A percentile compares a stretch with the other conserved stretches of the same genome.
Conservation (phyloP, 2,113 vertebrate species). For the Tiliqua scincoides region DNA sequence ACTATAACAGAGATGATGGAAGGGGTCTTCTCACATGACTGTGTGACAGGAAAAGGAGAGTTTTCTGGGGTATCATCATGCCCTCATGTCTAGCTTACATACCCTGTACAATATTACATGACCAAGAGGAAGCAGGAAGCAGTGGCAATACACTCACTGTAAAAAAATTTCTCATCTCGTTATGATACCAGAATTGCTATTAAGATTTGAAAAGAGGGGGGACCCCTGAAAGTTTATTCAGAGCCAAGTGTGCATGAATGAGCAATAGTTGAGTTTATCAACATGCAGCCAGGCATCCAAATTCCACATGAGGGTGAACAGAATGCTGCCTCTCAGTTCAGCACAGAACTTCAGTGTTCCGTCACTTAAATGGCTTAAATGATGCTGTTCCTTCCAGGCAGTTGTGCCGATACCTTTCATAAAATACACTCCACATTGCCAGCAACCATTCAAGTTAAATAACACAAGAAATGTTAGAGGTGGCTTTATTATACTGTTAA, state of each 20-base stretch:
- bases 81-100: neutral
- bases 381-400: slow-evolving; percentile 65
- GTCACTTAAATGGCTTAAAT: slow-evolving; percentile 67
- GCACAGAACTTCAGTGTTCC: slow-evolving; percentile 53
- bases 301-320: slow-evolving; percentile 42
- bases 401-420: slow-evolving; percentile 70
- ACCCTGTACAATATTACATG: slow-evolving; percentile 37
- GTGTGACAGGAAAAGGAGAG: too few relatives aligned
- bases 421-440: slow-evolving; percentile 61
- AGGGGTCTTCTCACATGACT: too few relatives aligned
- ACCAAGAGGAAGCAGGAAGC: slow-evolving; percentile 39
- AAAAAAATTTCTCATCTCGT: slow-evolving; percentile 36
- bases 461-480: slow-evolving; percentile 74
- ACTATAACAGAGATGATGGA: too few relatives aligned
- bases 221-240: slow-evolving; percentile 54
- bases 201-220: slow-evolving; percentile 34
- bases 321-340: slow-evolving; percentile 57
- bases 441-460: slow-evolving; percentile 68
- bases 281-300: slow-evolving; percentile 50
- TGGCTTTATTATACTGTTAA: slow-evolving; percentile 77
- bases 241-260: slow-evolving; percentile 55
- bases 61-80: too few relatives aligned
- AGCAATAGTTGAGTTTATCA: slow-evolving; percentile 59
- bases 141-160: slow-evolving; percentile 33
- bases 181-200: slow-evolving; percentile 38